Evolutionary conservation across 2,888 invertebrate genomes (phyloP).

Genomic region (Dugesia japonica): DNA sequence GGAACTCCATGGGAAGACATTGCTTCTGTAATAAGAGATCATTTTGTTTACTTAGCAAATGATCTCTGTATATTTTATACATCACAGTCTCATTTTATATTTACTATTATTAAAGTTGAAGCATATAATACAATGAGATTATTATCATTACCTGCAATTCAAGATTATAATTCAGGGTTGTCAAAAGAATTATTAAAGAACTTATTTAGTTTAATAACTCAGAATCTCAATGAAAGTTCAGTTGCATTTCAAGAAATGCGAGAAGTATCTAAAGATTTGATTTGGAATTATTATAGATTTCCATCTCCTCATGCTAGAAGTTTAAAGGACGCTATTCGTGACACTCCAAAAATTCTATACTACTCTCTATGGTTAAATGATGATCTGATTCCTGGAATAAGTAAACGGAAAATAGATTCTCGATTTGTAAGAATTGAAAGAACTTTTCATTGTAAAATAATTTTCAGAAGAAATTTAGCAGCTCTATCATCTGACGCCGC

Average conservation of each 20-base stretch:
- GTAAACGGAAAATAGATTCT: slow-evolving; percentile 4
- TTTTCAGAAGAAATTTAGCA: background rate
- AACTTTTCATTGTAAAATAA: background rate
- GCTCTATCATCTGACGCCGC: background rate
- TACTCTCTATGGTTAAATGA: slow-evolving; percentile 9
- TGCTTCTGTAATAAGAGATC: background rate
- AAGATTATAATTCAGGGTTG: background rate
- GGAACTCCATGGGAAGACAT: background rate
- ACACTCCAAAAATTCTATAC: background rate
- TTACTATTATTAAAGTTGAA: background rate
- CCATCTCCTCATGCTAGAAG: background rate
- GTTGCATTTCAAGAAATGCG: background rate
- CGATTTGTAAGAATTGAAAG: background rate
- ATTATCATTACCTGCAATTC: background rate
- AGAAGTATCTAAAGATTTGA: background rate
- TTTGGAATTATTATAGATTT: slow-evolving; percentile 14
- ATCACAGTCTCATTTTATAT: background rate
- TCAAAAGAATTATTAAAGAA: background rate
- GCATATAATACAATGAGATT: background rate
- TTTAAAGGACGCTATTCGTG: background rate
- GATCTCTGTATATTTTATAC: background rate
- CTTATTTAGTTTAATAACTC: background rate
- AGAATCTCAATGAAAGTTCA: background rate
- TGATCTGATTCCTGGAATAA: slow-evolving; percentile 1
- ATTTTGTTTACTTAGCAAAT: background rate